Base-by-base conservation (phyloP, 2,113 vertebrate species). In the Archocentrus centrarchus region DNA sequence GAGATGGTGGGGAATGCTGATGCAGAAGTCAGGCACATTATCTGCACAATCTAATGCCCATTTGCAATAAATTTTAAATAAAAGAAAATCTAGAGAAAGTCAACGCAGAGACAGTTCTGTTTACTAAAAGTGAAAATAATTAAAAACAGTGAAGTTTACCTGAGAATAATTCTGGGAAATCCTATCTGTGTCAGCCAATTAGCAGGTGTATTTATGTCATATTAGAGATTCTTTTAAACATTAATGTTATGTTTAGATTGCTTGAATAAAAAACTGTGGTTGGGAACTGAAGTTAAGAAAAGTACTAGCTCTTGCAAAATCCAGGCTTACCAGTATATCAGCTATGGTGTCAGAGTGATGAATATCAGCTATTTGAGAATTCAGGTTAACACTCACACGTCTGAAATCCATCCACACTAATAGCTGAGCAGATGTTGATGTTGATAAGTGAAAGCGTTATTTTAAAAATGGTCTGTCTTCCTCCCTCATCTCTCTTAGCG, bases 291-390 rank as follows among this genome's bases (percentile, higher is more conserved):
- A 62, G 35, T 75, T 37, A 39, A 53, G 14, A 61, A 75, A 1
- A 55, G 44, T 27, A 39, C 32, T 6, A 22, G 8, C 1, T 62
- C 9, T 68, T 24, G 3, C 32, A 6, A 44, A 73, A 60, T n/a
- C 7, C 76, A 50, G 57, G 35, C 44, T 55, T 53, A 70, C 44
- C 66, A 73, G 53, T 24, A 22, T 75, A 75, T 37, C 50, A 57
- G 79, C 84, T 78, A 0, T 2, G n/a, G 27, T 66, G 61, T 81
- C 35, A 77, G 59, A 32, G 37, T 79, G 77, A 88, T 59, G 66
- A 84, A 89, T 91, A 64, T 73, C 18, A 76, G 55, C 73, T 64
- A 77, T 86, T 86, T 84, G n/a, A 75, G 41, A 55, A 81, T 77
- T 82, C 55, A 85, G 66, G 44, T 73, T 73, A 53, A 73, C 66